Conservation (phyloP, 2,888 invertebrate species). For the Caenorhabditis sp. region DNA sequence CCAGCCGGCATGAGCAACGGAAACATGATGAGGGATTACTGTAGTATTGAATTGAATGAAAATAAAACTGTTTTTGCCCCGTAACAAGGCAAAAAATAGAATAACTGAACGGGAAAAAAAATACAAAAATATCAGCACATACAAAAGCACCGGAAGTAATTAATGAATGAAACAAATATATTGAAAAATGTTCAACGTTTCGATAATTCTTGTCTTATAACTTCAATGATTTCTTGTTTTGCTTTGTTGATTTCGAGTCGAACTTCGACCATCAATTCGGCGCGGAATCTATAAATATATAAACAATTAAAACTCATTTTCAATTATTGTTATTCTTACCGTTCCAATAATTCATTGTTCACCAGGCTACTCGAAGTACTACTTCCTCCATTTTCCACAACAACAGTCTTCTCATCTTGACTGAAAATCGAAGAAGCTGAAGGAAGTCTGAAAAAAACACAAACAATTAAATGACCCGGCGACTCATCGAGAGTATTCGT, state of each 20-base stretch:
- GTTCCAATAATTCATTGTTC: conserved; percentile 36
- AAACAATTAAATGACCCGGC: too few species aligned
- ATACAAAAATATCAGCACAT: neutral
- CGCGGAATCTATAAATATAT: too few species aligned
- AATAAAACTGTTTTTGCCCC: neutral
- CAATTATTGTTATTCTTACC: too few species aligned
- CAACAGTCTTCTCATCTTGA: conserved; percentile 21
- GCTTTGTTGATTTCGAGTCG: conserved; percentile 52
- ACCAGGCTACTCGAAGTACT: neutral
- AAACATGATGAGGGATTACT: neutral
- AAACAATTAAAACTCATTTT: too few species aligned
- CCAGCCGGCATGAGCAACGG: neutral
- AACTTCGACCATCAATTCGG: conserved; percentile 54
- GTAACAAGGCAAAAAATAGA: neutral
- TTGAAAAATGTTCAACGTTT: neutral
- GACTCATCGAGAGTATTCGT: too few species aligned
- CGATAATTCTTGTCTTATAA: conserved; percentile 3
- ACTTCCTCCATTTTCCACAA: conserved; percentile 11
- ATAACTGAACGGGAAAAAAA: neutral
- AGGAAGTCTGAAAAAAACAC: conserved; percentile 35
- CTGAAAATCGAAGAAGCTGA: conserved; percentile 50
- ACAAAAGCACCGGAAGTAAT: neutral
- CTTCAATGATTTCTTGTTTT: conserved; percentile 49
- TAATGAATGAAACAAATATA: neutral
- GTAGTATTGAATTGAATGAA: neutral